phyloP scores from a whole-genome alignment of 1,140 invertebrate species.

The Dolichoris vasculosae region DNA sequence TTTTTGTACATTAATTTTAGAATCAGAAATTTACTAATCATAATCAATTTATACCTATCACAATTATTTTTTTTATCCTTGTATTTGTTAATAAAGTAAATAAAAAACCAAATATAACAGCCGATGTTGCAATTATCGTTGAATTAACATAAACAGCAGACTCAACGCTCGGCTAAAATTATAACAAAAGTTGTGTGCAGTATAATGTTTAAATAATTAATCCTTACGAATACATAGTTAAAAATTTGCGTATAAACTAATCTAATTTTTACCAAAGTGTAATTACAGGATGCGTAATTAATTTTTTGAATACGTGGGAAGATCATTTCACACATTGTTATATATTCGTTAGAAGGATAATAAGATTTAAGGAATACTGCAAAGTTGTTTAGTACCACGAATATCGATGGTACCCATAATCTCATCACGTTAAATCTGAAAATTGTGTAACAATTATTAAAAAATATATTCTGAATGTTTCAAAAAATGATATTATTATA shows the following conservation, averaged over 20 bases:
- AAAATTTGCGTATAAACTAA: neutral
- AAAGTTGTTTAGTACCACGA: conserved; percentile 71
- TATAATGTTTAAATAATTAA: neutral
- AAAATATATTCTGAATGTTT: too few relatives aligned
- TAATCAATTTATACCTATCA: conserved; percentile 59
- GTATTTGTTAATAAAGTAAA: conserved; percentile 55
- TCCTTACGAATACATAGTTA: neutral
- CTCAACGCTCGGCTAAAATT: conserved; percentile 65
- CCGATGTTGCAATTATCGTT: conserved; percentile 65
- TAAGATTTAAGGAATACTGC: conserved; percentile 56
- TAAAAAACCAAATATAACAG: conserved; percentile 64
- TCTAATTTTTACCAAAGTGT: conserved; percentile 43
- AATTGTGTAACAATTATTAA: neutral
- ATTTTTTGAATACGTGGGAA: conserved; percentile 54
- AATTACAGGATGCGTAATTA: conserved; percentile 47
- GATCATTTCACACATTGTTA: conserved; percentile 70
- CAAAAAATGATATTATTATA: neutral
- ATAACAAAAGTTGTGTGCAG: conserved; percentile 17
- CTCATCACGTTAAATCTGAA: conserved; percentile 61
- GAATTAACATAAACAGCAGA: conserved; percentile 66
- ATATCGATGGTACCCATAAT: conserved; percentile 72
- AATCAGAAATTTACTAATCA: too few relatives aligned
- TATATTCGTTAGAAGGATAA: conserved; percentile 56
- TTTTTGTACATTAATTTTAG: too few relatives aligned
- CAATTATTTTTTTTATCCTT: conserved; percentile 59